Conservation (phyloP, 1,140 invertebrate species). For the Plutomurus gul region DNA sequence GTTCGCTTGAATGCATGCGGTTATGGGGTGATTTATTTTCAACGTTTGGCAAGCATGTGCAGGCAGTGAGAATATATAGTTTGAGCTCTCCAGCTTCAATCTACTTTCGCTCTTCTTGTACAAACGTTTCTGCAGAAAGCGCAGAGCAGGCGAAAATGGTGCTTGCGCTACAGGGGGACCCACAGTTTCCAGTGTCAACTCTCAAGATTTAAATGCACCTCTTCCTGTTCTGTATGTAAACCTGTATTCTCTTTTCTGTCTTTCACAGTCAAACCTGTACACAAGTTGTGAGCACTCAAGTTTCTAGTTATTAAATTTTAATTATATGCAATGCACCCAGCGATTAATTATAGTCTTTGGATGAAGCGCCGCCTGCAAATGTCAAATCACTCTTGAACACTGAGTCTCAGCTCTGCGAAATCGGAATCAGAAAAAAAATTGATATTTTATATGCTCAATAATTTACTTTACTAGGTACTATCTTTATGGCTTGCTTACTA, state of each 20-base stretch:
- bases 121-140: constrained; percentile 37
- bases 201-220: constrained; percentile 22
- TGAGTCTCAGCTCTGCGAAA: too few relatives aligned
- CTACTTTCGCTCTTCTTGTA: constrained; percentile 39
- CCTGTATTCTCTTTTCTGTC: background rate
- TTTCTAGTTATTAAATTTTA: background rate
- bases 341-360: too few relatives aligned
- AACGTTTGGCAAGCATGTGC: constrained; percentile 43
- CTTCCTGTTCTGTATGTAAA: constrained; percentile 37
- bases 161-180: constrained; percentile 19
- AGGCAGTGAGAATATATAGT: constrained; percentile 33
- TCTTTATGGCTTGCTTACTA: too few relatives aligned
- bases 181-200: background rate
- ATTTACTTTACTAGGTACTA: too few relatives aligned
- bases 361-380: too few relatives aligned
- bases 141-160: constrained; percentile 33
- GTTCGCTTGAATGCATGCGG: background rate
- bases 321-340: too few relatives aligned
- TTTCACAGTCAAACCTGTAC: background rate
- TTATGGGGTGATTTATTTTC: constrained; percentile 30
- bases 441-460: too few relatives aligned
- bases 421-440: too few relatives aligned
- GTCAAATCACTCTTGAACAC: too few relatives aligned
- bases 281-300: background rate
- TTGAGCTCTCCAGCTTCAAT: constrained; percentile 39